phyloP scores from a whole-genome alignment of 2,797 vertebrate species.

The Gallirallus australis region DNA sequence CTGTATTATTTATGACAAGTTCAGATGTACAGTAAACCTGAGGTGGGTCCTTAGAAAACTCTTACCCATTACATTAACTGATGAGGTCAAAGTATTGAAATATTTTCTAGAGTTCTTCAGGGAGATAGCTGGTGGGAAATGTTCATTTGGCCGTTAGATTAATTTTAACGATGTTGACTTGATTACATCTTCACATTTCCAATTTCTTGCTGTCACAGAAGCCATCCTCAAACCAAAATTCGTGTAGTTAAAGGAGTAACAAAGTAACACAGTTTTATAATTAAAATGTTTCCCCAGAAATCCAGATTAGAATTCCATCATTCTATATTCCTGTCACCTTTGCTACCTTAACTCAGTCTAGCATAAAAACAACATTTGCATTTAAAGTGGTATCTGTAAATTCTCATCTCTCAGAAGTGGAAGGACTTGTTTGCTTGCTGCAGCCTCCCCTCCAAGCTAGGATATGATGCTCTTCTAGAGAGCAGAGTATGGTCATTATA shows the following conservation, averaged over 20 bases:
- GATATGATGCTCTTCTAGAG: not conserved
- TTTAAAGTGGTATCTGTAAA: slow-evolving; percentile 39
- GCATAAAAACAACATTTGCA: not conserved
- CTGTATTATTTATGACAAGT: not conserved
- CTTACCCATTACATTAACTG: not conserved
- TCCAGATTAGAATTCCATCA: not conserved
- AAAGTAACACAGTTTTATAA: not conserved
- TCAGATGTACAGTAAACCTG: not conserved
- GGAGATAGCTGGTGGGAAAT: not conserved
- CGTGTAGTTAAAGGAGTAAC: not conserved
- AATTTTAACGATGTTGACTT: not conserved
- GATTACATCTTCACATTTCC: not conserved
- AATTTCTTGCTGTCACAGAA: not conserved
- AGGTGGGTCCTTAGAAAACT: not conserved
- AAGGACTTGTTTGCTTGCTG: not conserved
- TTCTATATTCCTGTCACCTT: not conserved
- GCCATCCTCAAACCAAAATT: not conserved
- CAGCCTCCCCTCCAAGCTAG: slow-evolving; percentile 11
- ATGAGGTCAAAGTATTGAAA: not conserved
- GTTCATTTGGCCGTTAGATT: not conserved
- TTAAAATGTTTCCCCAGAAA: not conserved
- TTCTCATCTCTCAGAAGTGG: not conserved
- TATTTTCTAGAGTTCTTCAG: not conserved
- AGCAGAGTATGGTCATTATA: not conserved
- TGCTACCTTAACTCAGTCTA: slow-evolving; percentile 2